Evolutionary conservation across 2,797 vertebrate genomes (phyloP).

Genomic region (Brachymystax lenok): DNA sequence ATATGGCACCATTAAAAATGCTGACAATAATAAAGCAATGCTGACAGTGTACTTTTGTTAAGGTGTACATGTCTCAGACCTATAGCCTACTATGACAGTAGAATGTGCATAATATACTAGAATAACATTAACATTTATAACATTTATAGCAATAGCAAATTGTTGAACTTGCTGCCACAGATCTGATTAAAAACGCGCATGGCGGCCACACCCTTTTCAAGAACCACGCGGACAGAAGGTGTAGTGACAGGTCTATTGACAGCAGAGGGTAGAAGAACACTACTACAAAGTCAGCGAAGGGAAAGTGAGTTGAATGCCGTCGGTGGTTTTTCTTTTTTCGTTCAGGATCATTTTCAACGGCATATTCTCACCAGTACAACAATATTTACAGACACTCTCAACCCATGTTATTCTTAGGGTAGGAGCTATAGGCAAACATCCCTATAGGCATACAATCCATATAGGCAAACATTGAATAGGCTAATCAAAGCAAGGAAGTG

Average conservation of each 20-base stretch:
- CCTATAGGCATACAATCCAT: no score
- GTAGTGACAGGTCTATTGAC: slow-evolving; percentile 43
- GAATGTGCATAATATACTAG: neutral
- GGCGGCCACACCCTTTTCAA: slow-evolving; percentile 12
- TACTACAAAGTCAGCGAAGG: neutral
- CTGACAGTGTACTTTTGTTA: neutral
- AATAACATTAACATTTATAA: neutral
- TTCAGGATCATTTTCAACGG: neutral
- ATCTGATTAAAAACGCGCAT: neutral
- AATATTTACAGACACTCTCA: neutral
- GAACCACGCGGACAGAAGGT: slow-evolving; percentile 3
- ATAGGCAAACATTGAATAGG: neutral
- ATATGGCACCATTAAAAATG: neutral
- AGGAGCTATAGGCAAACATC: neutral
- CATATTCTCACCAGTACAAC: neutral
- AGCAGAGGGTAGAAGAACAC: slow-evolving; percentile 59
- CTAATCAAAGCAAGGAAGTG: neutral
- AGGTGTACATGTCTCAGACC: neutral
- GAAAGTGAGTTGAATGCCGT: neutral
- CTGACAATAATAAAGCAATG: neutral
- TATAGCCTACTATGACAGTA: neutral
- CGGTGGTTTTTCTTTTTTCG: neutral
- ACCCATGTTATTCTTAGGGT: neutral
- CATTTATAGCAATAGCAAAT: neutral
- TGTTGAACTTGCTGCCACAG: neutral